Percentiles rank a stretch among this genome's conserved stretches.
phyloP scores from a whole-genome alignment of 2,113 vertebrate genomes.

The Burhinus oedicnemus region DNA sequence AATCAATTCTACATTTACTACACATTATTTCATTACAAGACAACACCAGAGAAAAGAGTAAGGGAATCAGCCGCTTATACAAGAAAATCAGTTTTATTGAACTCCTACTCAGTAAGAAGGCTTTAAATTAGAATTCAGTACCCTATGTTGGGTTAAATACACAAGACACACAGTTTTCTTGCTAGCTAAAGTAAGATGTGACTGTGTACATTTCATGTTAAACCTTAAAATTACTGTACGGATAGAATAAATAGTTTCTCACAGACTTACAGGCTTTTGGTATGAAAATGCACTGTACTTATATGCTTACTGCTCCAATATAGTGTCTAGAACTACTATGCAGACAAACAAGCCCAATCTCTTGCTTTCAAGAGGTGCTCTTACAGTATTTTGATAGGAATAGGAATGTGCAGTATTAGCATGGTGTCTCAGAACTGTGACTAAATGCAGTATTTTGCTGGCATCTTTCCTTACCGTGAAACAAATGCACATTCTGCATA shows the following conservation, averaged over 20 bases:
- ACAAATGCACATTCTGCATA: constrained; percentile 5
- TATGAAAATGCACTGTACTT: constrained; percentile 22
- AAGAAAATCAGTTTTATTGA: background rate
- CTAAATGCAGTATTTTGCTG: background rate
- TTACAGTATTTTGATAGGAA: constrained; percentile 6
- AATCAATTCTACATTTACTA: background rate
- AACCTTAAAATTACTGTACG: background rate
- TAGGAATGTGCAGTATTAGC: constrained; percentile 1
- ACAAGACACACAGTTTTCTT: background rate
- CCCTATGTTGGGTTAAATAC: background rate
- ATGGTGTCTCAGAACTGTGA: background rate
- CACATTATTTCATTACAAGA: background rate
- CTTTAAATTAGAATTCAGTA: background rate
- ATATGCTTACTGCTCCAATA: constrained; percentile 7
- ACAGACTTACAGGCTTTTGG: background rate
- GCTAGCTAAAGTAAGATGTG: background rate
- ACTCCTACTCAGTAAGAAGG: background rate
- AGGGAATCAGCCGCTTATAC: background rate
- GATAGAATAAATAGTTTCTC: constrained; percentile 4
- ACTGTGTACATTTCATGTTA: background rate
- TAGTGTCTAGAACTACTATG: background rate
- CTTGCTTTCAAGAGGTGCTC: constrained; percentile 25
- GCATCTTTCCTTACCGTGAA: constrained; percentile 41
- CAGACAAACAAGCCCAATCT: constrained; percentile 7
- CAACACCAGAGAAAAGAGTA: background rate